These are phyloP conservation scores for Phylloscopus collybita DNA, from an alignment of 2,797 vertebrate species.

Conservation along the genomic window DNA sequence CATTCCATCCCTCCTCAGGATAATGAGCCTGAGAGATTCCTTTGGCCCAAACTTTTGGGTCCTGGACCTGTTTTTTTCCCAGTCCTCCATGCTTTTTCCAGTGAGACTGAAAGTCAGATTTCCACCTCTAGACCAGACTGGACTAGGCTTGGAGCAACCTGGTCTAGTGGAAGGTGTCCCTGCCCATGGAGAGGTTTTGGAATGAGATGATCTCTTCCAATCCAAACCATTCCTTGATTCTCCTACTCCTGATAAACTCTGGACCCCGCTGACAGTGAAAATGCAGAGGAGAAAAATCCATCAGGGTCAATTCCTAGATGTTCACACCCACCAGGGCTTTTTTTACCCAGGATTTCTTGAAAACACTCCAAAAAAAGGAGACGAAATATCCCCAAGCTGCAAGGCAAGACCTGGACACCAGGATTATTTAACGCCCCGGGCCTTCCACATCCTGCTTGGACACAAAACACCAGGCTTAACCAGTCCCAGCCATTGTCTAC, in stretches of 20 bases:
- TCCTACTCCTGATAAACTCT: background rate
- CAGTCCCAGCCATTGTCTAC: background rate
- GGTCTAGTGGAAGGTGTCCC: background rate
- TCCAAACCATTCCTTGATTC: background rate
- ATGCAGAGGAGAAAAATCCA: background rate
- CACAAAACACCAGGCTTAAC: background rate
- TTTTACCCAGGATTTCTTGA: background rate
- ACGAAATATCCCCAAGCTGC: background rate
- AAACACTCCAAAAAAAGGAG: background rate
- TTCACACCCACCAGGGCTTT: background rate
- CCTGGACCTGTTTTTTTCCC: background rate
- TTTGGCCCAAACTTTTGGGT: background rate
- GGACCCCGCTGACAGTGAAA: background rate
- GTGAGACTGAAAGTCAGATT: background rate
- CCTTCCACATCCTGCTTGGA: background rate
- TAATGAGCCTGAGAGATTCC: background rate
- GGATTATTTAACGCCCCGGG: background rate
- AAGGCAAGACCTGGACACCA: background rate
- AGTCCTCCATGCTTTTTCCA: background rate
- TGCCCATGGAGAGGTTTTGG: background rate
- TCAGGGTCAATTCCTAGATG: background rate
- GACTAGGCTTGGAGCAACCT: background rate
- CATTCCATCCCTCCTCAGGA: background rate
- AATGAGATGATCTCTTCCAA: background rate
- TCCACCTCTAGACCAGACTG: background rate